Conservation (phyloP, 2,797 vertebrate genomes). For the Crocodylus rhombifer region DNA sequence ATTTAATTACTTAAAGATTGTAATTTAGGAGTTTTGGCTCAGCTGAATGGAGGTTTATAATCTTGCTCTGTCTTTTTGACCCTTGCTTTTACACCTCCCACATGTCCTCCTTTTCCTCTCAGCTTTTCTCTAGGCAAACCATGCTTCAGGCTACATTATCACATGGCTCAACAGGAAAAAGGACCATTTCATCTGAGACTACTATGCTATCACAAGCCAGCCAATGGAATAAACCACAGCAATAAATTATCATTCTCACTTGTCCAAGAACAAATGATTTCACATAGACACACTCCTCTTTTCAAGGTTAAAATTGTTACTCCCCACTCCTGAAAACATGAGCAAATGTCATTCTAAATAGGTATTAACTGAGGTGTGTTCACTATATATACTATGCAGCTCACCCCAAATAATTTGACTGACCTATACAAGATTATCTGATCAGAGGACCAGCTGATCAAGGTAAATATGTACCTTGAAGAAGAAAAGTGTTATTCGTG, state of each 20-base stretch:
- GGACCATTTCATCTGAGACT: not conserved
- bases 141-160: not conserved
- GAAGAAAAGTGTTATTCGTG: not conserved
- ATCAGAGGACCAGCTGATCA: no score
- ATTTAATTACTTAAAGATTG: not conserved
- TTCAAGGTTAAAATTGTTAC: not conserved
- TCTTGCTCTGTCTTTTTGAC: not conserved
- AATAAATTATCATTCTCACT: not conserved
- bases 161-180: not conserved
- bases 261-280: not conserved
- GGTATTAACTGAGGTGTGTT: not conserved
- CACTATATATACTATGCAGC: not conserved
- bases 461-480: not conserved
- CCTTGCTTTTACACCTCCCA: not conserved
- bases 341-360: fast-evolving
- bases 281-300: not conserved
- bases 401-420: not conserved
- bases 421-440: not conserved
- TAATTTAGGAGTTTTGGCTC: not conserved
- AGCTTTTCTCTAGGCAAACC: not conserved
- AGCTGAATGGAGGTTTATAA: not conserved
- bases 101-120: not conserved
- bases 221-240: not conserved
- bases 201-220: not conserved
- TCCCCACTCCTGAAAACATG: not conserved